Percentiles rank a stretch among this genome's conserved stretches.
Conservation (phyloP, 1,140 invertebrate species). For the Pogonognathellus flavescens region DNA sequence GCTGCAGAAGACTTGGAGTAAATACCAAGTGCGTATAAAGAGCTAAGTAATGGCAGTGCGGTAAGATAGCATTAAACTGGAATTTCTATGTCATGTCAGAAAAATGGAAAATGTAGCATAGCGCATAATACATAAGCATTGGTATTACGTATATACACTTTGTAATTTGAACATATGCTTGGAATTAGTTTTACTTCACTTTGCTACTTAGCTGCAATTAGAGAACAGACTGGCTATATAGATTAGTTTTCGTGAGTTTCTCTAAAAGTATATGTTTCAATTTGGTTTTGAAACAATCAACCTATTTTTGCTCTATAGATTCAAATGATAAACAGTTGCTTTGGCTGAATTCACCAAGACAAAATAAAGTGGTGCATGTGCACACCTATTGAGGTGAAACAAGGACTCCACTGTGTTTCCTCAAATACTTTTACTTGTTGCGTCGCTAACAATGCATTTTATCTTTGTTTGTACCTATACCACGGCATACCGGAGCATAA, state of each 20-base stretch:
- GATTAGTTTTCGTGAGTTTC: not conserved
- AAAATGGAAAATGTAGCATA: too few species aligned
- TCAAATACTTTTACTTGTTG: not conserved
- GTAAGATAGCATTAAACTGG: too few species aligned
- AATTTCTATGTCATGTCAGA: too few species aligned
- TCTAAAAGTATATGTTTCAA: not conserved
- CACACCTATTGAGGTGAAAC: too few species aligned
- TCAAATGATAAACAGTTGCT: too few species aligned
- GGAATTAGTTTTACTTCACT: not conserved
- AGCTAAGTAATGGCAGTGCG: too few species aligned
- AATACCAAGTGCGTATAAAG: too few species aligned
- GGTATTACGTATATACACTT: not conserved
- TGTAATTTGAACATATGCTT: constrained; percentile 11
- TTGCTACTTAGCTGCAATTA: not conserved
- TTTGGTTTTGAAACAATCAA: not conserved
- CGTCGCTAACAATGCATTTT: not conserved
- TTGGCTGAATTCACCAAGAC: too few species aligned
- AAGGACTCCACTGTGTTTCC: too few species aligned
- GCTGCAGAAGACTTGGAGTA: too few species aligned
- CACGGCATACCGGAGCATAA: not conserved
- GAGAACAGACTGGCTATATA: not conserved
- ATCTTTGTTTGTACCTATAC: not conserved
- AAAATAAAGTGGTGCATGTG: too few species aligned
- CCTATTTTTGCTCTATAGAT: too few species aligned
- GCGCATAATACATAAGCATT: not conserved